Conservation (phyloP, 1,140 invertebrate genomes). For the Chironomus tepperi region DNA sequence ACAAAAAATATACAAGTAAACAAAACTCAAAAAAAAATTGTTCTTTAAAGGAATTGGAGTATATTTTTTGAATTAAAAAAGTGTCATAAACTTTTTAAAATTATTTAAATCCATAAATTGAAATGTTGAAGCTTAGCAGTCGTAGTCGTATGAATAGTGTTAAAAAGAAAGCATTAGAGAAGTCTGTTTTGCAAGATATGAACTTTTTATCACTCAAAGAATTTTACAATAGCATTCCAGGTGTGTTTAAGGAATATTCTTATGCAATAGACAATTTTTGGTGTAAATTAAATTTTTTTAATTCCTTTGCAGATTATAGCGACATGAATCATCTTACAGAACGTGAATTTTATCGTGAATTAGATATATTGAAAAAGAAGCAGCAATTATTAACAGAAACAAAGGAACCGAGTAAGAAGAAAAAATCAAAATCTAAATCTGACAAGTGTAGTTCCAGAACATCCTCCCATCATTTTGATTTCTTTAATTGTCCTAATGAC, state of each 20-base stretch:
- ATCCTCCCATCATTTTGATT: not conserved
- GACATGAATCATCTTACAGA: slow-evolving; percentile 38
- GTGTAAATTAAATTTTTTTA: too few relatives aligned
- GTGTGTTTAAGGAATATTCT: slow-evolving; percentile 26
- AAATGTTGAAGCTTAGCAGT: not conserved
- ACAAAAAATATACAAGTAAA: not conserved
- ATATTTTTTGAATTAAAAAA: not conserved
- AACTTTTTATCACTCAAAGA: slow-evolving; percentile 31
- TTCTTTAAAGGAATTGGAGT: not conserved
- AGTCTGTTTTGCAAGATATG: not conserved
- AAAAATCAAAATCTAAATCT: not conserved
- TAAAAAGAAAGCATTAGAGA: not conserved
- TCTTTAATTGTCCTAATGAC: not conserved
- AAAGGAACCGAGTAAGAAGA: not conserved
- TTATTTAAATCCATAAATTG: not conserved
- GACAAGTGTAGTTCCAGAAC: not conserved
- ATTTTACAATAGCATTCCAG: slow-evolving; percentile 39
- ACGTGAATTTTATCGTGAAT: slow-evolving; percentile 35
- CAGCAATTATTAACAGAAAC: not conserved
- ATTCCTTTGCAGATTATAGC: slow-evolving; percentile 35
- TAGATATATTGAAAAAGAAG: slow-evolving; percentile 32
- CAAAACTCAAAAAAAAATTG: too few relatives aligned
- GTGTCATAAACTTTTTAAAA: not conserved
- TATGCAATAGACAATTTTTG: not conserved
- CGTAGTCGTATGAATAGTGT: slow-evolving; percentile 11